phyloP scores from a whole-genome alignment of 1,140 invertebrate genomes.

The Drosophila kohkoa region DNA sequence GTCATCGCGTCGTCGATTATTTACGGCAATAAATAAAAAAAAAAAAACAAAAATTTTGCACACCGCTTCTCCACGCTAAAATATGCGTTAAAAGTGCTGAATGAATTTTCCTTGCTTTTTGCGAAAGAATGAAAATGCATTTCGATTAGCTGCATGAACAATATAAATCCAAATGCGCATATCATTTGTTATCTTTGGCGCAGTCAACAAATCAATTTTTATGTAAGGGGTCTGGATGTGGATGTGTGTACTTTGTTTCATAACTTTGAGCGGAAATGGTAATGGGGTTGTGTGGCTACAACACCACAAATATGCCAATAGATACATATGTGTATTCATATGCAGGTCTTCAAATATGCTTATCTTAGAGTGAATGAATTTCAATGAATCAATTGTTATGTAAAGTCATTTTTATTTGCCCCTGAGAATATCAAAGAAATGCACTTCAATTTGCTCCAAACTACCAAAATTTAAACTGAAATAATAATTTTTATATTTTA shows the following conservation, averaged over 20 bases:
- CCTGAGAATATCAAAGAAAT: no score
- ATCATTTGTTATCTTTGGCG: constrained; percentile 51
- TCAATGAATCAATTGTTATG: neutral
- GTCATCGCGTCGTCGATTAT: neutral
- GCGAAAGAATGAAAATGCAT: constrained; percentile 60
- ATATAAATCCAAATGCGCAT: constrained; percentile 62
- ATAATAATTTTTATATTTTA: no score
- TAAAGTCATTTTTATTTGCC: neutral
- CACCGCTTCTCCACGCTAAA: constrained; percentile 11
- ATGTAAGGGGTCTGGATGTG: constrained; percentile 60
- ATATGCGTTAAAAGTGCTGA: constrained; percentile 34
- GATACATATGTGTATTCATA: neutral
- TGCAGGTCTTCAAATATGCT: neutral
- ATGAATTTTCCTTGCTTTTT: constrained; percentile 63
- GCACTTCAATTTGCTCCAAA: no score
- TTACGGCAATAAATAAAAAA: constrained; percentile 7
- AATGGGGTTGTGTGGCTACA: constrained; percentile 57
- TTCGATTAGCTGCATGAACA: constrained; percentile 20
- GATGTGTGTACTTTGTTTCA: constrained; percentile 55
- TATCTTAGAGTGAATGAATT: neutral
- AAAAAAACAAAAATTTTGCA: neutral
- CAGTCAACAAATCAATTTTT: constrained; percentile 45
- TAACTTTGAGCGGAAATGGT: constrained; percentile 71
- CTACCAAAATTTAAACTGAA: no score
- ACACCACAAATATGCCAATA: neutral